phyloP scores from a whole-genome alignment of 92 coral and sea anemone species.

The Blastomussa wellsi region DNA sequence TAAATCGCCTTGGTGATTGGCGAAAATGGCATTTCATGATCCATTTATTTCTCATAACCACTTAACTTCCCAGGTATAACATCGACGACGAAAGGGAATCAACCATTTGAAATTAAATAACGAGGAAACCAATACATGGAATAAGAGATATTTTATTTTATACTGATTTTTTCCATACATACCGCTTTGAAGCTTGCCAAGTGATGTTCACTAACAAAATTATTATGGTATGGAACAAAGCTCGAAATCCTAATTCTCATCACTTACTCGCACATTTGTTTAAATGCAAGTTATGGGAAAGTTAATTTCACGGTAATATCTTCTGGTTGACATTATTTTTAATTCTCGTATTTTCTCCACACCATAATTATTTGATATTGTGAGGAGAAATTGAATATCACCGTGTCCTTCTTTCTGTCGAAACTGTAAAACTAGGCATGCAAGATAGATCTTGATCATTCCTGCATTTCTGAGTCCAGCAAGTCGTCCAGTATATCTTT shows the following conservation, averaged over 20 bases:
- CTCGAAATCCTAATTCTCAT: neutral
- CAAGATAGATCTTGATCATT: neutral
- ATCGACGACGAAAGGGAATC: neutral
- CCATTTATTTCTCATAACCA: neutral
- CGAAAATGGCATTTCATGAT: too few species aligned
- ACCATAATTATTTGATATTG: neutral
- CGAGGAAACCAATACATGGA: neutral
- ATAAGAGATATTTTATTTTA: neutral
- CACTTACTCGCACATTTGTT: neutral
- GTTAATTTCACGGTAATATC: neutral
- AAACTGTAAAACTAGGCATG: neutral
- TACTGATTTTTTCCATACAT: neutral
- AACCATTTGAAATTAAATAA: neutral
- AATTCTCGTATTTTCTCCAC: neutral
- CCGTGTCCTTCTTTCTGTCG: neutral
- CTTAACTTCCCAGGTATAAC: neutral
- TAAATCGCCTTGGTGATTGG: too few species aligned
- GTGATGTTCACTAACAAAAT: too few species aligned
- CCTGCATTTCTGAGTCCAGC: constrained; percentile 48
- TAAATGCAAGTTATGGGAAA: neutral
- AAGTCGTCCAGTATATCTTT: constrained; percentile 73
- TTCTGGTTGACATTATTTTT: neutral
- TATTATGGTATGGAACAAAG: too few species aligned
- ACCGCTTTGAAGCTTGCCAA: too few species aligned
- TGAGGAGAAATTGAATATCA: neutral